Evolutionary conservation across 2,888 invertebrate species (phyloP), one percentile per base, ranked within the genome.

Genomic region (Epirrhoe alternata): DNA sequence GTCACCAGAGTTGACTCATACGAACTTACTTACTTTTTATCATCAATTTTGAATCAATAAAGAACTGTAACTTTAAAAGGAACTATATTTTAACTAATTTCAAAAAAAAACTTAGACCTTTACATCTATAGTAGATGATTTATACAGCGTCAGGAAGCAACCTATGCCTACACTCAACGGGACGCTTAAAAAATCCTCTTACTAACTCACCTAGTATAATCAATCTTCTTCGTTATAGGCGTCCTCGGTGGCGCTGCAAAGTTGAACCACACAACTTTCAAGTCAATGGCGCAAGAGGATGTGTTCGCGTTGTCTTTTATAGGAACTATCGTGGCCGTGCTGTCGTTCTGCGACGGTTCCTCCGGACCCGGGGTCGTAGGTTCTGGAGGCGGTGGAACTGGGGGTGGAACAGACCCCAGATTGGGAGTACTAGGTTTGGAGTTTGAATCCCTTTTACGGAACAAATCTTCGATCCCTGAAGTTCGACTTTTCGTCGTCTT

Each of bases 241-340:
- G 98, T 97, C 70, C 98, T 95, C 0, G 99, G 99, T 0, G 99
- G 99, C 0, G 99, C 99, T 5, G 99, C 99, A 90, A 99, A 99
- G 86, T 99, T 99, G 80, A 99, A 98, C 99, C 99, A 99, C 52
- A 98, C 97, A 0, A 97, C 96, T 84, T 97, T 97, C 63, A 99
- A 89, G 82, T 98, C 97, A 61, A 98, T 96, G 1, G 97, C 95
- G 78, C 98, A 98, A 0, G 97, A 97, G 0, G 98, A 97, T 0
- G 96, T 96, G 79, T 97, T 97, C 35, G 96, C 97, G 71, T 95
- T 96, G 65, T 95, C 94, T 80, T 95, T 96, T 0, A 94, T 90
- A 0, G 92, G 88, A 7, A 86, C 90, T 12, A 92, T 78, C 0
- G 94, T 92, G 8, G 88, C 83, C 12, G 75, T 78, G 64, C 84